Evolutionary conservation across 2,113 vertebrate species (phyloP).

Genomic region (Heliornis fulica): DNA sequence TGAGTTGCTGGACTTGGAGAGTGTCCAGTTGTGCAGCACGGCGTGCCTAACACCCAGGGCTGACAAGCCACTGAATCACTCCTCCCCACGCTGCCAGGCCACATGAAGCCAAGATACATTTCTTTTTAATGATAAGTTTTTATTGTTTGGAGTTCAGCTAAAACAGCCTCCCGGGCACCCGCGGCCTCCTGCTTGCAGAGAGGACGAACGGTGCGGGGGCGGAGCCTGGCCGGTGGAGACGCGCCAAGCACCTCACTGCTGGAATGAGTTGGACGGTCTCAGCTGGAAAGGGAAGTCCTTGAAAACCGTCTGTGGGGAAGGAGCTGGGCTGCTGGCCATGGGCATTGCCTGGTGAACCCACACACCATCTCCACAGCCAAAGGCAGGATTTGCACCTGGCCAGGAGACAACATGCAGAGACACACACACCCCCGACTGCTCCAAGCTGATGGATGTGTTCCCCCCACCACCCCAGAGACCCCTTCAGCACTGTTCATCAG

Average conservation of each 20-base stretch:
- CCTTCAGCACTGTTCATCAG: background rate
- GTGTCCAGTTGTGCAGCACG: slow-evolving; percentile 69
- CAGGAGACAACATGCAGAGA: background rate
- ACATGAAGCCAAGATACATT: slow-evolving; percentile 73
- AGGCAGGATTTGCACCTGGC: background rate
- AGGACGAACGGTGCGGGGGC: accelerated
- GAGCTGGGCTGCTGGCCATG: slow-evolving; percentile 17
- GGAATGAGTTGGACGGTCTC: background rate
- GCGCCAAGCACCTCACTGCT: accelerated
- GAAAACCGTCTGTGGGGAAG: background rate
- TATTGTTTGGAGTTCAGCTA: slow-evolving; percentile 70
- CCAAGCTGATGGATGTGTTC: background rate
- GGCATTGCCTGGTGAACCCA: background rate
- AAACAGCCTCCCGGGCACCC: slow-evolving; percentile 36
- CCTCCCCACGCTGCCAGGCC: slow-evolving; percentile 55
- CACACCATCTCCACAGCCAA: background rate
- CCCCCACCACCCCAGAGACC: accelerated
- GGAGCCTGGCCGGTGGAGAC: accelerated
- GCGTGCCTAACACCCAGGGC: slow-evolving; percentile 62
- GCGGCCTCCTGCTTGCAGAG: background rate
- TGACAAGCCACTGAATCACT: slow-evolving; percentile 76
- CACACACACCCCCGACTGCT: background rate
- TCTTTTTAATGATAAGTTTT: slow-evolving; percentile 80
- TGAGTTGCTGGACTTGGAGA: slow-evolving; percentile 73
- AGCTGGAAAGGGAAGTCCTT: background rate